Evolutionary conservation across 2,888 invertebrate species (phyloP).

Genomic region (Pycnomerus fuliginosus): DNA sequence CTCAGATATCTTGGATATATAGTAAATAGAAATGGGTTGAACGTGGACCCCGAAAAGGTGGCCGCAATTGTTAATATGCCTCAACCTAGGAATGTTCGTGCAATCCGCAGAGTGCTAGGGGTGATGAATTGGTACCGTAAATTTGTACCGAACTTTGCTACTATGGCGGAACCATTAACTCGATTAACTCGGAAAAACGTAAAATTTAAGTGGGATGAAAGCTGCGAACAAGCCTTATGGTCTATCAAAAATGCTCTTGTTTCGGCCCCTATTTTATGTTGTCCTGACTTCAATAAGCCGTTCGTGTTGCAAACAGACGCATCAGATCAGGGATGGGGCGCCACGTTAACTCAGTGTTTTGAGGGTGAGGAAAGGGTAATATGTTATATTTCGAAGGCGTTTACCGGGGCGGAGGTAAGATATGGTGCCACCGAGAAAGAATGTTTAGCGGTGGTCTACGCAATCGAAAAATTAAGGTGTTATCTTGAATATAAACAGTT

Average conservation of each 20-base stretch:
- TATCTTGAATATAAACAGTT: constrained; percentile 34
- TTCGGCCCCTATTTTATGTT: constrained; percentile 17
- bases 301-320: constrained; percentile 31
- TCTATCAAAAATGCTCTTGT: constrained; percentile 11
- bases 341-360: constrained; percentile 23
- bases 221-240: not conserved
- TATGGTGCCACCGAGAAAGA: constrained; percentile 33
- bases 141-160: not conserved
- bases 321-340: constrained; percentile 27
- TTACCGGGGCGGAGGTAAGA: constrained; percentile 18
- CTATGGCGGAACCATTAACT: constrained; percentile 1
- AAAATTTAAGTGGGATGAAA: not conserved
- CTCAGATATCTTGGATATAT: constrained; percentile 15
- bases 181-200: constrained; percentile 1
- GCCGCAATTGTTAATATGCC: not conserved
- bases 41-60: constrained; percentile 12
- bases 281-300: constrained; percentile 23
- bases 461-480: constrained; percentile 29
- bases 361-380: constrained; percentile 25
- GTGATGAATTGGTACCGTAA: constrained; percentile 4
- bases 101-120: constrained; percentile 2
- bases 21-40: constrained; percentile 8
- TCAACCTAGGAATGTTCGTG: not conserved
- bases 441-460: constrained; percentile 34
- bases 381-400: constrained; percentile 22